These are phyloP conservation scores for Stegastes partitus DNA, from an alignment of 2,113 vertebrate genomes.

Conservation along the genomic window DNA sequence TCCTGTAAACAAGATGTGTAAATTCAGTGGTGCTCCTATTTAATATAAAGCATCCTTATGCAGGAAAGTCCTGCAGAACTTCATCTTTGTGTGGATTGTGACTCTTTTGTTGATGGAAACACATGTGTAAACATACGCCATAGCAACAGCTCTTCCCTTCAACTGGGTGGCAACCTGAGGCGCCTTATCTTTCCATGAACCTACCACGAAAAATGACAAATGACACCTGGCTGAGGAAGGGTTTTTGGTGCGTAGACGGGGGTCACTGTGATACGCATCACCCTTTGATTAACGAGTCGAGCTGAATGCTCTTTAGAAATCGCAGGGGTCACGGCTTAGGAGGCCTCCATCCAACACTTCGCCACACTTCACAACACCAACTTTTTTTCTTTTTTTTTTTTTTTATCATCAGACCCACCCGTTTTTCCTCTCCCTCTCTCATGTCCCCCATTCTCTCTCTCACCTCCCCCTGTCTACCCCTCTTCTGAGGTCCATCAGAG, in stretches of 20 bases:
- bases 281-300: slow-evolving; percentile 80
- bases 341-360: slow-evolving; percentile 74
- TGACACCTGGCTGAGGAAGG: slow-evolving; percentile 41
- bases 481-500: slow-evolving; percentile 71
- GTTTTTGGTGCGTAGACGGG: slow-evolving; percentile 20
- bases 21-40: slow-evolving; percentile 3
- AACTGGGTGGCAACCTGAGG: slow-evolving; percentile 46
- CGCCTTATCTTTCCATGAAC: slow-evolving; percentile 68
- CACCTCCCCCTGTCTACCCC: slow-evolving; percentile 11
- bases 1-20: slow-evolving; percentile 11
- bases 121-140: background rate
- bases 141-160: slow-evolving; percentile 10
- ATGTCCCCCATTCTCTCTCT: background rate
- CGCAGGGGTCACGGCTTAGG: slow-evolving; percentile 70
- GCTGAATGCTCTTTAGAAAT: slow-evolving; percentile 78
- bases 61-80: background rate
- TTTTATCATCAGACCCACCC: slow-evolving; percentile 48
- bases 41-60: slow-evolving; percentile 25
- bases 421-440: slow-evolving; percentile 21
- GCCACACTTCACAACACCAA: slow-evolving; percentile 73
- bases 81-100: background rate
- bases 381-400: slow-evolving; percentile 72
- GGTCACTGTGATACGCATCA: slow-evolving; percentile 69
- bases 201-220: slow-evolving; percentile 75
- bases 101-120: background rate